phyloP scores from a whole-genome alignment of 2,888 invertebrate genomes.

The Heliconius aoede region DNA sequence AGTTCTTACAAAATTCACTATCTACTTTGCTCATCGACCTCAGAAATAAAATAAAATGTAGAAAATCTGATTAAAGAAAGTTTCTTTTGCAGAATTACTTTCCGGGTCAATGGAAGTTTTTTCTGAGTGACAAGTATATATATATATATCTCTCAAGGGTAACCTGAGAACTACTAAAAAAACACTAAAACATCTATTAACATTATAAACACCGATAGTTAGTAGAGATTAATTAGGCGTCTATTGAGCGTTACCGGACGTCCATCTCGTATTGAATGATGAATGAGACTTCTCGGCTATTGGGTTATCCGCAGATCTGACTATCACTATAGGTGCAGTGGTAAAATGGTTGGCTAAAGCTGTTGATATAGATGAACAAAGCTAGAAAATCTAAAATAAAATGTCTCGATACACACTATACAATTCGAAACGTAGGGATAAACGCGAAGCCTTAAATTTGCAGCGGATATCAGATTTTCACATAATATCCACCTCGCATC shows the following conservation, averaged over 20 bases:
- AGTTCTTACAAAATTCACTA: neutral
- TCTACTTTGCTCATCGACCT: neutral
- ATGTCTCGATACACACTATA: no score
- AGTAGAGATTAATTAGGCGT: slow-evolving; percentile 10
- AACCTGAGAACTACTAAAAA: no score
- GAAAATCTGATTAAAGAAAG: neutral
- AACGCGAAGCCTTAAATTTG: no score
- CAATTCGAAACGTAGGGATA: no score
- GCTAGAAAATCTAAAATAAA: no score
- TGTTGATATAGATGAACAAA: neutral
- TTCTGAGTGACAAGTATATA: no score
- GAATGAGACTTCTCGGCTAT: neutral
- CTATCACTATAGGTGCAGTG: neutral
- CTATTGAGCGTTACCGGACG: slow-evolving; percentile 1
- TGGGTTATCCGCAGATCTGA: neutral
- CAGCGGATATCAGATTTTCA: neutral
- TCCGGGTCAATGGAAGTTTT: neutral
- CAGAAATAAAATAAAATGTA: neutral
- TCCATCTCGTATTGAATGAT: neutral
- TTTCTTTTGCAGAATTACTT: neutral
- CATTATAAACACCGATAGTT: no score
- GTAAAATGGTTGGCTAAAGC: neutral
- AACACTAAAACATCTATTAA: no score
- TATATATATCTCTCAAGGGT: no score
- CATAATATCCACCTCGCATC: neutral